Evolutionary conservation across 2,888 invertebrate genomes (phyloP), one percentile per base, ranked within the genome.

Genomic region (Pachliopta kotzebuea): DNA sequence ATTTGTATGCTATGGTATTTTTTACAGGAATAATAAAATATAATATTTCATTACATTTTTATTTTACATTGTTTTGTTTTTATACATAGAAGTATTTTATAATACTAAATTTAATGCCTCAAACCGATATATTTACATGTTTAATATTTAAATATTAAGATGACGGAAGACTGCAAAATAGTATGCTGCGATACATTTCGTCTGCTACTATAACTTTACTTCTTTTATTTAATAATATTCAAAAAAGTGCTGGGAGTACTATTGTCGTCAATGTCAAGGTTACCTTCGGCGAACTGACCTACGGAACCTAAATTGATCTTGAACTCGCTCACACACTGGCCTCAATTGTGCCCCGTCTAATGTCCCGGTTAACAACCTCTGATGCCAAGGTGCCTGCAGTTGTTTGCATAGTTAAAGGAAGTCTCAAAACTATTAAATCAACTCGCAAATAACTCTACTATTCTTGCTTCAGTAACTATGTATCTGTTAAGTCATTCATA

Each of bases 281-380:
- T 90, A 91, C 90, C 90, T 91, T 90, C 88, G 87, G 81, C 85
- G 90, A 86, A 90, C 90, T 91, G 90, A 91, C 90, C 90, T 91
- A 91, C 86, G 89, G 89, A 86, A 91, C 89, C 86, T 88, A 90
- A 91, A 90, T 91, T 90, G 90, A 86, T 91, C 90, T 89, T 89
- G 90, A 90, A 89, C 90, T 88, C 88, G 88, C 85, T 88, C 89
- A 86, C 88, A 89, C 87, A 88, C 84, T 90, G 90, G 89, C 90
- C 90, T 90, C 90, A 90, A 91, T 91, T 90, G 90, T 85, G 85
- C 81, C 81, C 85, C 85, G 83, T 86, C 89, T 88, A 89, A 86
- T 88, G 89, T 88, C 86, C 83, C 90, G 91, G 91, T 91, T 90
- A 91, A 86, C 90, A 90, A 91, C 91, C 91, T 91, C 86, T 85